phyloP scores from a whole-genome alignment of 2,113 vertebrate genomes.

The Manacus vitellinus region DNA sequence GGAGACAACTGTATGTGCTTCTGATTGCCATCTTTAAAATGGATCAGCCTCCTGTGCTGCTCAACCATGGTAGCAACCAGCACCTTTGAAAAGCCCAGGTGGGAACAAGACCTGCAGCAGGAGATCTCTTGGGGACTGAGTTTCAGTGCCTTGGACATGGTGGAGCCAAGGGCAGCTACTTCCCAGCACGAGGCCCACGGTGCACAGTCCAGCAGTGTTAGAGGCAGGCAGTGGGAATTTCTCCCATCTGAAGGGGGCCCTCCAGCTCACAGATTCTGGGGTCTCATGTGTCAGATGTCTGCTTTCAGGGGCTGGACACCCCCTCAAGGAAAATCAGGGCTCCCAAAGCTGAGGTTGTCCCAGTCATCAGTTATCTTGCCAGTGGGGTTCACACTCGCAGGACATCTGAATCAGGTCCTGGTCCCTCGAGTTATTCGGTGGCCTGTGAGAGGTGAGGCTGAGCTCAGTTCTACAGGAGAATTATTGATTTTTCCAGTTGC shows the following conservation, averaged over 20 bases:
- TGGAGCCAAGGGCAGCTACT: not conserved
- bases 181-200: rapidly evolving
- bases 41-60: not conserved
- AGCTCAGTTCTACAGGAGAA: not conserved
- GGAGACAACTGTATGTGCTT: not conserved
- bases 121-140: not conserved
- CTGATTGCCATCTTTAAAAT: not conserved
- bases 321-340: not conserved
- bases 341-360: not conserved
- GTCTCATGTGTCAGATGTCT: not conserved
- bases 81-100: not conserved
- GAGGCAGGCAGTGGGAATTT: not conserved
- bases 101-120: not conserved
- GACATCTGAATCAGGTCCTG: not conserved
- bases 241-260: rapidly evolving
- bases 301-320: not conserved
- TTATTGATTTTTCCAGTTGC: not conserved
- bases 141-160: not conserved
- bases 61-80: not conserved
- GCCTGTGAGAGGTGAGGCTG: not conserved
- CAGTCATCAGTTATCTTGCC: not conserved
- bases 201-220: not conserved
- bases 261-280: not conserved
- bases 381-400: not conserved
- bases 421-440: rapidly evolving